Conservation (phyloP, 2,888 invertebrate genomes). For the Xylophagus ater region DNA sequence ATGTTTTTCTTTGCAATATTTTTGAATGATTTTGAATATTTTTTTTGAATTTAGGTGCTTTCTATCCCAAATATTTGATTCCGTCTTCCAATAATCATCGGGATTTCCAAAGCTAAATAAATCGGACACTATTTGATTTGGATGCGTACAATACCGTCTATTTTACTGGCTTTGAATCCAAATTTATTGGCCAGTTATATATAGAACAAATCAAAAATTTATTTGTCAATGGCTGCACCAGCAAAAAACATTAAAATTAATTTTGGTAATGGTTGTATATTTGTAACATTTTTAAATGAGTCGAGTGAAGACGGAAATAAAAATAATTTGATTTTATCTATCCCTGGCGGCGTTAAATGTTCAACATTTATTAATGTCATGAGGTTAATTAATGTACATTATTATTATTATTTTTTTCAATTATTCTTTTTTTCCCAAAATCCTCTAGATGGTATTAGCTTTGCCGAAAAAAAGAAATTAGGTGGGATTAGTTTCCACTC, state of each 20-base stretch:
- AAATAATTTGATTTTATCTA: conserved; percentile 32
- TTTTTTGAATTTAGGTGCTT: conserved; percentile 56
- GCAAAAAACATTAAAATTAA: too few species aligned
- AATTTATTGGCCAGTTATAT: conserved; percentile 62
- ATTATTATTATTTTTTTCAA: too few species aligned
- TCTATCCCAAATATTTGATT: conserved; percentile 86
- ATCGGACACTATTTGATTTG: conserved; percentile 54
- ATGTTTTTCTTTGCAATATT: too few species aligned
- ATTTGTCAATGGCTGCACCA: too few species aligned
- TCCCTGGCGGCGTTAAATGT: conserved; percentile 48
- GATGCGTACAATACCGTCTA: conserved; percentile 70
- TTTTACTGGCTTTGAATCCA: conserved; percentile 46
- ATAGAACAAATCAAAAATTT: conserved; percentile 49
- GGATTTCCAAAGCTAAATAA: conserved; percentile 52
- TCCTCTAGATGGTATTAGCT: conserved; percentile 39
- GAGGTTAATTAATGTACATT: conserved; percentile 30
- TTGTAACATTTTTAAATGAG: too few species aligned
- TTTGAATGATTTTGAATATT: too few species aligned
- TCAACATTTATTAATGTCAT: conserved; percentile 26
- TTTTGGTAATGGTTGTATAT: too few species aligned
- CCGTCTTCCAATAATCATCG: conserved; percentile 43
- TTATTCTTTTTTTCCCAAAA: conserved; percentile 29
- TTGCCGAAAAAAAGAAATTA: conserved; percentile 35
- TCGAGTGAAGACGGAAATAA: too few species aligned
- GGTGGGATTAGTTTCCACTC: too few species aligned